Base-by-base conservation (phyloP, 2,797 vertebrate species). In the Pangasius mekongensis region DNA sequence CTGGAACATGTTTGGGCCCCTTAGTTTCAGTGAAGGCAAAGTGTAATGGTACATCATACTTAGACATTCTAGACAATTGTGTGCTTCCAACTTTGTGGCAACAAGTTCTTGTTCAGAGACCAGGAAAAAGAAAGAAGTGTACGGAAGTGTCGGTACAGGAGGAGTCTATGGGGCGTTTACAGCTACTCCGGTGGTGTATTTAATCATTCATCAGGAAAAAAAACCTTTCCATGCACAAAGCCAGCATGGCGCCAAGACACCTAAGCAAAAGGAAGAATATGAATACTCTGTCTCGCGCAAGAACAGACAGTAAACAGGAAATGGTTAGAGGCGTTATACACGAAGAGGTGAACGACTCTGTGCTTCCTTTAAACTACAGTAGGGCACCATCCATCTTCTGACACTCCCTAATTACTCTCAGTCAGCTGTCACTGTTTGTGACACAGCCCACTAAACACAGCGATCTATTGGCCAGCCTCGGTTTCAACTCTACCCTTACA, bases 241-340 rank as follows among this genome's bases (percentile, higher is more conserved):
- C 69, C 86, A 58, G 36, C 64, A 60, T 16, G 86, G 81, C 67
- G 52, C 62, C 58, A 74, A 78, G 14, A 30, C 74, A 60, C 33
- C 47, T 87, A 84, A 86, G 86, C 85, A 9, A 89, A 91, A 58
- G 84, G 78, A 82, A 60, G 87, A 87, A 62, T 43, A 52, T 47
- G 60, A 80, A 86, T 22, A 83, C 77, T 18, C 77, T 18, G 43
- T 90, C 85, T 88, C 56, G 16, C 39, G 69, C 87, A 88, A 90
- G 90, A 93, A 87, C 71, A 43, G 54, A 87, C 77, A 64, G 83
- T 85, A 89, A 91, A 93, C 93, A 95, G 95, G 94, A 95, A 94
- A 94, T 90, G 92, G 93, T 94, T 91, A 85, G 91, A 87, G 85
- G 89, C 49, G 77, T 89, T 86, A 89, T 89, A 88, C 83, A 83